phyloP scores from a whole-genome alignment of 1,140 invertebrate species.

The Lepidurus arcticus region DNA sequence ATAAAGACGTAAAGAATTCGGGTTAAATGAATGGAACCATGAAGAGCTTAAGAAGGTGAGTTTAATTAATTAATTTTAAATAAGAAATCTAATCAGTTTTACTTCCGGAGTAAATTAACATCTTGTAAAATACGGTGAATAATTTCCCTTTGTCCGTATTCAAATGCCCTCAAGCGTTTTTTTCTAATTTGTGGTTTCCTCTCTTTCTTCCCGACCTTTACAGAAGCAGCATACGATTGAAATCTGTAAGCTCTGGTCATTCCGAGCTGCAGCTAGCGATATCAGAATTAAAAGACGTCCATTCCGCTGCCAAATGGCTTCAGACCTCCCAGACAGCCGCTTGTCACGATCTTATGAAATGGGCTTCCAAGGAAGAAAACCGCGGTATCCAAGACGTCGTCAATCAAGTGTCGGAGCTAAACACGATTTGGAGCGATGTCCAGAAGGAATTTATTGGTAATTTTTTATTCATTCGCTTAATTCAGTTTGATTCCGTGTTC shows the following conservation, averaged over 20 bases:
- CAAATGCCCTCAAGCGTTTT: not conserved
- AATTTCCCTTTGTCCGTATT: conserved; percentile 11
- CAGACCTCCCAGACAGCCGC: conserved; percentile 49
- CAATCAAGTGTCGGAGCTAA: conserved; percentile 49
- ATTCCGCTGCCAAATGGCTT: conserved; percentile 47
- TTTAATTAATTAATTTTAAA: not conserved
- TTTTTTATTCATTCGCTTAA: conserved; percentile 25
- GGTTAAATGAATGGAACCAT: not conserved
- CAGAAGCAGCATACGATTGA: conserved; percentile 52
- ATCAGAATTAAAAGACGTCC: conserved; percentile 51
- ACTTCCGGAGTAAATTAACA: too few species aligned
- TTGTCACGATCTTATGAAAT: conserved; percentile 51
- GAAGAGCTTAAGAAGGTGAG: not conserved
- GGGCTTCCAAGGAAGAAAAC: conserved; percentile 51
- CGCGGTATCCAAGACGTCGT: conserved; percentile 51
- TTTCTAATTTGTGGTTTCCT: not conserved
- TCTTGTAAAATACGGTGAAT: not conserved
- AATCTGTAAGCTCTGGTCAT: conserved; percentile 49
- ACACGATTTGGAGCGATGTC: conserved; percentile 50
- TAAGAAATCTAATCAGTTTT: not conserved
- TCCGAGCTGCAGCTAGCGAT: conserved; percentile 51
- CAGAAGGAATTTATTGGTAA: conserved; percentile 50
- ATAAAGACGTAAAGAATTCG: not conserved
- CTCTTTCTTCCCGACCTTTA: conserved; percentile 35
- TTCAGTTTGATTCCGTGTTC: conserved; percentile 26